These are phyloP conservation scores for Macrostomum cliftonense DNA, from an alignment of 2,888 invertebrate species.

Conservation along the genomic window DNA sequence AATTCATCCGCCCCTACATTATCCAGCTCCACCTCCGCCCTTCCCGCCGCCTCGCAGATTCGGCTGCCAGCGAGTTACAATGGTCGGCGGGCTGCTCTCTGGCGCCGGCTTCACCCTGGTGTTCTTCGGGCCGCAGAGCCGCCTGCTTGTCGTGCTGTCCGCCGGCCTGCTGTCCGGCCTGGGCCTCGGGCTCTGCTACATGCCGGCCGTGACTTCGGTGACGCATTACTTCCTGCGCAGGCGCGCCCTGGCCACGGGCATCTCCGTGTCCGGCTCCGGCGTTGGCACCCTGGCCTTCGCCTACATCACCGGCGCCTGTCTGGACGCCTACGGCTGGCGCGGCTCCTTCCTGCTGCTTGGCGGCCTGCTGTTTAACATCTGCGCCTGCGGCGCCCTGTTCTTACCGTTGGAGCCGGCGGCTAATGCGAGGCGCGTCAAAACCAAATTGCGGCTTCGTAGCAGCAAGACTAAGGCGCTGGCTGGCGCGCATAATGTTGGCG, in stretches of 20 bases:
- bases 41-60: constrained; percentile 49
- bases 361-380: constrained; percentile 64
- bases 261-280: constrained; percentile 34
- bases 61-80: constrained; percentile 70
- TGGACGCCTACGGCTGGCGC: constrained; percentile 29
- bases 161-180: constrained; percentile 44
- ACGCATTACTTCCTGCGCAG: constrained; percentile 36
- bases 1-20: too few species aligned
- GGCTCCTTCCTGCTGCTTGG: constrained; percentile 47
- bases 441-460: too few species aligned
- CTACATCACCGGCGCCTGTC: constrained; percentile 26
- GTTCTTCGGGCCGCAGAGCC: constrained; percentile 59
- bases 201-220: constrained; percentile 32
- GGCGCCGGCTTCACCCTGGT: constrained; percentile 51
- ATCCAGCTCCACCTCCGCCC: too few species aligned
- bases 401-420: constrained; percentile 35
- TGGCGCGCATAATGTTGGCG: too few species aligned
- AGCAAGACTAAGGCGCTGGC: too few species aligned
- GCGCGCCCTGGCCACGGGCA: constrained; percentile 32
- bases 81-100: constrained; percentile 53
- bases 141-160: constrained; percentile 58
- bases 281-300: constrained; percentile 34
- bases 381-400: constrained; percentile 73
- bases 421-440: too few species aligned
- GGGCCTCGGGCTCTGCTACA: constrained; percentile 32